Evolutionary conservation across 2,888 invertebrate species (phyloP), one percentile per base, ranked within the genome.

Genomic region (Lordiphosa andalusiaca): DNA sequence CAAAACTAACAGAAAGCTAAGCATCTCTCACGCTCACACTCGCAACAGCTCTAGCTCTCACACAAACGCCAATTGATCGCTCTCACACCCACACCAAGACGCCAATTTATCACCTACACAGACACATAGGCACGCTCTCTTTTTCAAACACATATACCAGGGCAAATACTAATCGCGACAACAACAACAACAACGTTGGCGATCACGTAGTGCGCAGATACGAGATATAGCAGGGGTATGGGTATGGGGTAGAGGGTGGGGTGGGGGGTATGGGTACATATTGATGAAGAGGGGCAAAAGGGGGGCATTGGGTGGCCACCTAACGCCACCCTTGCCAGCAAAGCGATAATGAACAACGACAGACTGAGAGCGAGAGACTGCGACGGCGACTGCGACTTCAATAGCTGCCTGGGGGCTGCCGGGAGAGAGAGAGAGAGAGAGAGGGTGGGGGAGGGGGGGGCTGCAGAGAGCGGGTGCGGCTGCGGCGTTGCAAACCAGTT

Each of bases 51-150:
- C 16, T 16, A 16, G 16, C 16, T 37, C 37, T 30, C 13, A 19
- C 10, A n/a, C 16, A 38, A 12, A 38, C 38, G 81, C 62, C 83
- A 77, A 84, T 65, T 81, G 84, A 77, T 84, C 63, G 71, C 69
- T 48, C 48, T 41, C 48, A 53, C 36, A 16, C 68, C 53, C 71
- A 63, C 76, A 69, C 67, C 38, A 16, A 53, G 61, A 58, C 68
- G 64, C 78, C 81, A 81, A 84, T 81, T 82, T 76, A 74, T 77
- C 68, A 84, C 71, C 82, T 77, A 81, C 65, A 63, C 51, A 50
- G 46, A 50, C 49, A 54, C 59, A 40, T 53, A 30, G 41, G 19
- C 39, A 16, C 16, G 38, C 61, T 58, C 70, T 80, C 53, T 50
- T 66, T 61, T 71, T 58, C 58, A 58, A 47, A 51, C 69, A 41